A percentile compares a stretch with the other conserved stretches of the same genome.
Evolutionary conservation across 2,113 vertebrate species (phyloP).

Genomic region (Nannospalax galili): DNA sequence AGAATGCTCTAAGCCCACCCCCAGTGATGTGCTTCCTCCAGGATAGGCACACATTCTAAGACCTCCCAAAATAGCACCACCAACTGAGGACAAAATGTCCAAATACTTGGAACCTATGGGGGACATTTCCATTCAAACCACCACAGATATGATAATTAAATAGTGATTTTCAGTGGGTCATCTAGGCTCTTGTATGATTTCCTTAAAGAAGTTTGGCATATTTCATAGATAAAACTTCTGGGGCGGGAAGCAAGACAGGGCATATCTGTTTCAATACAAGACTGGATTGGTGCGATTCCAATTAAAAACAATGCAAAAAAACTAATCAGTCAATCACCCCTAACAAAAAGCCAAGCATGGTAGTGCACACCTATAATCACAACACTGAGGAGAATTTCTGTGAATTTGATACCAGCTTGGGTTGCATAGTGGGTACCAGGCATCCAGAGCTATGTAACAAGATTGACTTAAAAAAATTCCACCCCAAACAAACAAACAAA

Average conservation of each 20-base stretch:
- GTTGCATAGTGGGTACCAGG: neutral
- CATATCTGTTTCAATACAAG: neutral
- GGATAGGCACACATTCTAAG: too few species aligned
- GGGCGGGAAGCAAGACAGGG: neutral
- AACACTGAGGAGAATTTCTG: neutral
- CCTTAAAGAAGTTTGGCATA: neutral
- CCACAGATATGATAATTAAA: too few species aligned
- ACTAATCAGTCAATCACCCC: too few species aligned
- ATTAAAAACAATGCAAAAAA: neutral
- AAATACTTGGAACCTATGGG: too few species aligned
- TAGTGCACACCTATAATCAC: neutral
- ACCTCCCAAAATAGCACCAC: too few species aligned
- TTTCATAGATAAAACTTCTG: neutral
- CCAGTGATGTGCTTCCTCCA: too few species aligned
- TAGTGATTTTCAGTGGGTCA: neutral
- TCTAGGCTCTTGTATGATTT: neutral
- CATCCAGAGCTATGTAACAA: neutral
- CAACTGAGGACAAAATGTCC: too few species aligned
- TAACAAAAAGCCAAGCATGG: neutral
- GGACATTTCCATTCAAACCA: too few species aligned
- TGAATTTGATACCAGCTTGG: neutral
- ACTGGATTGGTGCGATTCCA: slow-evolving; percentile 11
- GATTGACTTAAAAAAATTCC: neutral
- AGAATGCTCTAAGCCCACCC: too few species aligned
- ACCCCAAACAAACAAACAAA: neutral